Evolutionary conservation across 2,888 invertebrate species (phyloP).

Genomic region (Heliconius cydno): DNA sequence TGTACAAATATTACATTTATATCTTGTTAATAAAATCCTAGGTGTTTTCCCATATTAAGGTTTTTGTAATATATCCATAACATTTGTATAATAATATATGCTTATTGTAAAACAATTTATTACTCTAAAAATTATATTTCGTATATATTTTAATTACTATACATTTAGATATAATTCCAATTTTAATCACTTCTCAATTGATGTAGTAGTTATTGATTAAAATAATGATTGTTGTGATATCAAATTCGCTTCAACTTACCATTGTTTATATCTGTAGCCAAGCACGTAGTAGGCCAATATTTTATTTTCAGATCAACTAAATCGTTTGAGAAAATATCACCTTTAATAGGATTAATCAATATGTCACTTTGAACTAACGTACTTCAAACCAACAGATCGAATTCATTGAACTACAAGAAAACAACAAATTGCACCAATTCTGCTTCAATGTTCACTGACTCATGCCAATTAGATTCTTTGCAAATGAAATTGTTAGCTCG

Average conservation of each 20-base stretch:
- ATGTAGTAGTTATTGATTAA: conserved; percentile 22
- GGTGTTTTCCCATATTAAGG: not conserved
- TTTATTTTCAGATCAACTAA: conserved; percentile 24
- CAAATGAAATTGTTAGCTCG: conserved; percentile 32
- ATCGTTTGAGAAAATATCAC: conserved; percentile 8
- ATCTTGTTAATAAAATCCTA: conserved; percentile 9
- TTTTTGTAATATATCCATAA: conserved; percentile 17
- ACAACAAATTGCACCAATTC: conserved; percentile 30
- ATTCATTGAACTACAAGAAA: conserved; percentile 5
- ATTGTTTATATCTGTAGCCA: conserved; percentile 8
- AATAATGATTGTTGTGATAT: conserved; percentile 17
- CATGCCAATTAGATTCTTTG: conserved; percentile 38
- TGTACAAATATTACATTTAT: conserved; percentile 13
- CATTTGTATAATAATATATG: conserved; percentile 22
- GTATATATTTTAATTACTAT: conserved; percentile 28
- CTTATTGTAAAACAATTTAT: conserved; percentile 16
- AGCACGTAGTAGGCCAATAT: conserved; percentile 33
- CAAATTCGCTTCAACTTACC: conserved; percentile 21
- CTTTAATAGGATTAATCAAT: not conserved
- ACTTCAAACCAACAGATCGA: not conserved
- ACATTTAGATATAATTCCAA: conserved; percentile 14
- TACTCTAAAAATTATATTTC: conserved; percentile 5
- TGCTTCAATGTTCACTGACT: conserved; percentile 29
- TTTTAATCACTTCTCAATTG: conserved; percentile 25
- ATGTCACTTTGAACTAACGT: not conserved